Evolutionary conservation across 1,140 invertebrate species (phyloP).

Genomic region (Zophobas atratus): DNA sequence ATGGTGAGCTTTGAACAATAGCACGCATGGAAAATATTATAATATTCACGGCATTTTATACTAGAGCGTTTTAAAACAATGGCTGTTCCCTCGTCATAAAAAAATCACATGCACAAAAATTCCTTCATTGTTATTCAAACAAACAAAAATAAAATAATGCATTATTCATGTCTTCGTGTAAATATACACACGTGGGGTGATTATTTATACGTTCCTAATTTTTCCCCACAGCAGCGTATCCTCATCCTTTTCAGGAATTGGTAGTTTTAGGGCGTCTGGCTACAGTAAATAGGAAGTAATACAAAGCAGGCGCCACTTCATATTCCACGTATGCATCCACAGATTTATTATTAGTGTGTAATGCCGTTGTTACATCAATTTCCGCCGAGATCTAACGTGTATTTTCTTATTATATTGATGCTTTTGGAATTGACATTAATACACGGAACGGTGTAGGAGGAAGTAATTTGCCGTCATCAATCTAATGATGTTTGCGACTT

Average conservation of each 20-base stretch:
- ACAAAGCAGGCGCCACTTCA: constrained; percentile 25
- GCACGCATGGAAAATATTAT: constrained; percentile 41
- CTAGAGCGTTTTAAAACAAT: constrained; percentile 38
- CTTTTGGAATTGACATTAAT: constrained; percentile 37
- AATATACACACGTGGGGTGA: constrained; percentile 39
- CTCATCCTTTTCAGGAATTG: not conserved
- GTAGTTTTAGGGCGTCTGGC: constrained; percentile 8
- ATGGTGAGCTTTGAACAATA: constrained; percentile 39
- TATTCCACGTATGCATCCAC: constrained; percentile 9
- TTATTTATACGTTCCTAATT: constrained; percentile 34
- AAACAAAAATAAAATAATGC: constrained; percentile 42
- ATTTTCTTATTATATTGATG: constrained; percentile 19
- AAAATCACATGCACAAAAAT: constrained; percentile 42
- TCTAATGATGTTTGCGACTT: constrained; percentile 33
- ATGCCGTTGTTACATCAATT: constrained; percentile 28
- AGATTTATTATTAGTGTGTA: constrained; percentile 21
- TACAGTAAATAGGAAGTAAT: constrained; percentile 18
- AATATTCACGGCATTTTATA: constrained; percentile 42
- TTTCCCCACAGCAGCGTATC: constrained; percentile 6
- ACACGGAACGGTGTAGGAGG: constrained; percentile 25
- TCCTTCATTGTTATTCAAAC: constrained; percentile 42
- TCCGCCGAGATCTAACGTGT: constrained; percentile 15
- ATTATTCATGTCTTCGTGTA: constrained; percentile 39
- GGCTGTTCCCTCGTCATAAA: constrained; percentile 29
- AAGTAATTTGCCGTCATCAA: constrained; percentile 37